Evolutionary conservation across 2,113 vertebrate species (phyloP), one percentile per base, ranked within the genome.

Genomic region (Apus apus): DNA sequence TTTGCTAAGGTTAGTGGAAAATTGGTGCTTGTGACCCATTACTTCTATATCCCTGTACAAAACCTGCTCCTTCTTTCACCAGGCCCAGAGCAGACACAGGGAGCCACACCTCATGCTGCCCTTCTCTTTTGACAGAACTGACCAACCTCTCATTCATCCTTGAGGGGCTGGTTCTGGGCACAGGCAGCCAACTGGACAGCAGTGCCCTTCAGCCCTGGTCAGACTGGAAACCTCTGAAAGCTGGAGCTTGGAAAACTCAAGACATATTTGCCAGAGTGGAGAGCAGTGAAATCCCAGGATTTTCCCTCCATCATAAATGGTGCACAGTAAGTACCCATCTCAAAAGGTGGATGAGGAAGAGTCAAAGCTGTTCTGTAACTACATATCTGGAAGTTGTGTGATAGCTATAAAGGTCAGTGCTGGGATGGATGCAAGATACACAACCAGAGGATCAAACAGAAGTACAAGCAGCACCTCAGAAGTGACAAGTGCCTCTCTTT

Each of bases 311-410:
- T 19, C 2, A 0, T 34, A 46, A 77, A 62, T 8, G 40, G 13
- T 1, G 19, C 29, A 45, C 0, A 1, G 48, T 30, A 58, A 1
- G 3, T 0, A 1, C 26, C 15, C 34, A 25, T 34, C 54, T 56
- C 78, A 67, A 53, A 78, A 75, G 46, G 9, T 3, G 7, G n/a
- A 27, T 6, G 8, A 89, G 43, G 94, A 72, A 84, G 25, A 51
- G 16, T 15, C 34, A 61, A 81, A 78, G 65, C 20, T 1, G 0
- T 57, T 56, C 15, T 54, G 8, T 48, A 53, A 51, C 5, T 7
- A 21, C 2, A 0, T 48, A 54, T n/a, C 54, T 54, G 80, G 23
- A 61, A 50, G 45, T 32, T 48, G 16, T 66, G 32, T 19, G 36
- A 60, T 23, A 79, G 78, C 46, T 56, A 29, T 6, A 75, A 74